Evolutionary conservation across 2,888 invertebrate species (phyloP), one percentile per base, ranked within the genome.

Genomic region (Eupelmus urozonus): DNA sequence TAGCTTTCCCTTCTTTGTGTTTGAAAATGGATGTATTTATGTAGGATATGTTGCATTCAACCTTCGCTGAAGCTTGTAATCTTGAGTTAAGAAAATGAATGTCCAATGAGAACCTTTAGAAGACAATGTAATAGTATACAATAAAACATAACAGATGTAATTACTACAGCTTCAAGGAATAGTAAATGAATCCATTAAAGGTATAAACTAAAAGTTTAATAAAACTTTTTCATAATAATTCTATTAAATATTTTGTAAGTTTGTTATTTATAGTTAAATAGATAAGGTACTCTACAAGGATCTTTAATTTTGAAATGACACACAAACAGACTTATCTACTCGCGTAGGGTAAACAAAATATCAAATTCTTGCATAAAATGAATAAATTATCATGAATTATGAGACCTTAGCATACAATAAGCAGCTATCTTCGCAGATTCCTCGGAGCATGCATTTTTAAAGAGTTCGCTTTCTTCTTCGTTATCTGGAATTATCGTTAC

Each of bases 41-140:
- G n/a, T 5, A 62, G 23, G 40, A 5, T 11, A 20, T 40, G 9
- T 62, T 40, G 40, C 20, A 62, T 40, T 40, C 40, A 62, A n/a
- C 20, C n/a, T 18, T 62, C 40, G 2, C 7, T 20, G 20, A 42
- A n/a, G 11, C 23, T 23, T 63, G 2, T 25, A 16, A 42, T 45
- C 25, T 25, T 16, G 2, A 45, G 25, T 45, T 1, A 18, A 25
- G 25, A 63, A 63, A 63, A 45, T 60, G n/a, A n/a, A 53, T 4
- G 11, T 55, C 16, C 3, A 29, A 53, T 1, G 25, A 9, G 40
- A 42, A 55, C 42, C 55, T 67, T 55, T 55, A 25, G 7, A 16
- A 57, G 18, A 20, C 60, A 60, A 40, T 40, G 34, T 60, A 25
- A 55, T 42, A 5, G 16, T 23, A 25, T 25, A 57, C 67, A 57